Base-by-base conservation (phyloP, 2,113 vertebrate species). In the Phrynosoma platyrhinos region DNA sequence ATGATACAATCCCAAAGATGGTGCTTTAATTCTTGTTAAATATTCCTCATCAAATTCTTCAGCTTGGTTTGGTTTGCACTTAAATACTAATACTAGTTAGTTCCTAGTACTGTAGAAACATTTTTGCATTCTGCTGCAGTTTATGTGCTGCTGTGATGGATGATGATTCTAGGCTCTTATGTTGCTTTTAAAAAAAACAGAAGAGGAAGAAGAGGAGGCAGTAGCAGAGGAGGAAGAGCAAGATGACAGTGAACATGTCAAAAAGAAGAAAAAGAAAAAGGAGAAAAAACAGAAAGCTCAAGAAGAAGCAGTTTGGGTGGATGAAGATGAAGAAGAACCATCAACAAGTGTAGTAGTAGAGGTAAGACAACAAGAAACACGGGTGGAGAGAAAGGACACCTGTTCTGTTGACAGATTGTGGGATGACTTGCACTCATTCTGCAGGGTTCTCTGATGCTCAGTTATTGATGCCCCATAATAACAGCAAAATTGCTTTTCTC, bases 251-350 rank as follows among this genome's bases (percentile, higher is more conserved):
- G 96, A 96, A 87, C 88, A 96, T 30, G 96, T 97, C 25, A 96
- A 98, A 92, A 99, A 98, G 96, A 99, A 99, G 91, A 98, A 98
- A 91, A 99, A 98, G 92, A 99, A 98, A 91, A 99, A 98, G 92
- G 96, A 97, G 87, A 97, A 98, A 83, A 97, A 97, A 93, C 96
- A 95, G 47, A 94, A 95, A 83, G 87, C 90, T 83, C 96, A 97
- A 86, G 95, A 97, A 58, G 93, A 92, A 10, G 95, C 90, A 0
- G 88, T 90, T 14, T 74, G 23, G 25, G 95, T 91, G 0, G 90
- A 92, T 52, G 89, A 90, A 1, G 97, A 97, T 0, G 96, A 89
- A 66, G 97, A 97, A n/a, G 96, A 97, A 12, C 84, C 89, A 0
- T 90, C 91, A 0, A 90, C 87, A 62, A 96, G 95, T 84, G 89